A percentile compares a stretch with the other conserved stretches of the same genome.
phyloP scores from a whole-genome alignment of 1,140 invertebrate genomes.

The Nylanderia fulva region DNA sequence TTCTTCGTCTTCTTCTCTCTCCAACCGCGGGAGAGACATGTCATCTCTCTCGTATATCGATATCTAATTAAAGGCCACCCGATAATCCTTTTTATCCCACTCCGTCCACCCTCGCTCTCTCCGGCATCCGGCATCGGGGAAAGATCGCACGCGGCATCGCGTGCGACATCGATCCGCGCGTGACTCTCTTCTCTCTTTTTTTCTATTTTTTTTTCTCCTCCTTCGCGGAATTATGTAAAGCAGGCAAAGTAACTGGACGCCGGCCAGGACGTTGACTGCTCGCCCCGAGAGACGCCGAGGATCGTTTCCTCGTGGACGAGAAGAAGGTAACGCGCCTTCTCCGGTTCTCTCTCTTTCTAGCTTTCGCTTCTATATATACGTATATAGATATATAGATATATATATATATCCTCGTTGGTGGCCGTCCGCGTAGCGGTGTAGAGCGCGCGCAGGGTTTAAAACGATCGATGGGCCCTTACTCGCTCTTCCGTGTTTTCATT shows the following conservation, averaged over 20 bases:
- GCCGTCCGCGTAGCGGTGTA: constrained; percentile 28
- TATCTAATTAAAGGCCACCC: constrained; percentile 45
- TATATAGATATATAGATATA: too few relatives aligned
- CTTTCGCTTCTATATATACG: background rate
- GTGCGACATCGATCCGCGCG: constrained; percentile 43
- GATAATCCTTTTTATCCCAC: constrained; percentile 40
- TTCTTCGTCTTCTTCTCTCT: too few relatives aligned
- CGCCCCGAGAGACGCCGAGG: background rate
- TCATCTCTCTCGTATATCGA: constrained; percentile 59
- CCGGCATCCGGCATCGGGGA: constrained; percentile 20
- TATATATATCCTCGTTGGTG: background rate
- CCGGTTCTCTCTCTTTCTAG: background rate
- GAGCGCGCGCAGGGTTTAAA: constrained; percentile 66
- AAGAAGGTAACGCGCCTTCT: constrained; percentile 42
- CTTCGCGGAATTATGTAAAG: constrained; percentile 37
- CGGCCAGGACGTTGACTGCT: constrained; percentile 42
- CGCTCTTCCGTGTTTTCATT: constrained; percentile 74
- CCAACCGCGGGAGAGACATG: too few relatives aligned
- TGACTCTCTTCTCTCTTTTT: constrained; percentile 3
- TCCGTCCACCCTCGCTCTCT: background rate
- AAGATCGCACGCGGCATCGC: constrained; percentile 28
- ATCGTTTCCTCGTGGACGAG: constrained; percentile 33
- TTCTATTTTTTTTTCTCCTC: constrained; percentile 13
- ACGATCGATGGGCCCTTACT: constrained; percentile 77
- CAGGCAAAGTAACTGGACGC: constrained; percentile 36